phyloP scores from a whole-genome alignment of 2,113 vertebrate species.

The Forbesichthys agassizii region DNA sequence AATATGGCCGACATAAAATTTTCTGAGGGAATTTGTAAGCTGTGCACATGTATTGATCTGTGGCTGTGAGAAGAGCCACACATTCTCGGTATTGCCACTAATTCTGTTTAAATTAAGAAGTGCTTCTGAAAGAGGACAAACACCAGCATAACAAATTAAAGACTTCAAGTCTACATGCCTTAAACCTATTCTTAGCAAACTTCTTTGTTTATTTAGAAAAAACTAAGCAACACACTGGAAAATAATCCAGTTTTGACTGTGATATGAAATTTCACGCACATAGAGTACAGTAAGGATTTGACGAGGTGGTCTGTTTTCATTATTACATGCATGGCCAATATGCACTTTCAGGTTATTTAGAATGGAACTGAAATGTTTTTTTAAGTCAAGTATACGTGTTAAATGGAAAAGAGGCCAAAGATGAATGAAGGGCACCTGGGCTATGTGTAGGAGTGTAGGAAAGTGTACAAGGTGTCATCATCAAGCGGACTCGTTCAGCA shows the following conservation, averaged over 20 bases:
- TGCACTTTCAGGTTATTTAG: no score
- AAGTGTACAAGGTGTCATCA: not conserved
- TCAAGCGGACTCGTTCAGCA: constrained; percentile 17
- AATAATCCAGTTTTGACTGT: no score
- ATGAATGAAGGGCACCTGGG: not conserved
- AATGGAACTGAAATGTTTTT: not conserved
- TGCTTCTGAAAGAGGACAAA: not conserved
- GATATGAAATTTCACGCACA: no score
- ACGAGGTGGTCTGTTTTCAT: no score
- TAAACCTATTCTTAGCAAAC: not conserved
- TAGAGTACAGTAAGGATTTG: no score
- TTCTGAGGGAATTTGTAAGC: constrained; percentile 35
- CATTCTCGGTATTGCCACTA: not conserved
- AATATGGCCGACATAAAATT: constrained; percentile 40
- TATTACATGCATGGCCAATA: no score
- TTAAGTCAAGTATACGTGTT: not conserved
- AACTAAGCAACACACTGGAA: no score
- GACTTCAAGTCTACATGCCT: not conserved
- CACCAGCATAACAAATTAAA: not conserved
- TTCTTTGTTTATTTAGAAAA: no score
- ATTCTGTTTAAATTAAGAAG: not conserved
- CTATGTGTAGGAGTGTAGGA: not conserved
- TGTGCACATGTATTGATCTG: constrained; percentile 14
- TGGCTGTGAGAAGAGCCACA: not conserved
- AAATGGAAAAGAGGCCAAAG: not conserved